Base-by-base conservation (phyloP, 2,113 vertebrate species). In the Plecturocebus donacophilus region DNA sequence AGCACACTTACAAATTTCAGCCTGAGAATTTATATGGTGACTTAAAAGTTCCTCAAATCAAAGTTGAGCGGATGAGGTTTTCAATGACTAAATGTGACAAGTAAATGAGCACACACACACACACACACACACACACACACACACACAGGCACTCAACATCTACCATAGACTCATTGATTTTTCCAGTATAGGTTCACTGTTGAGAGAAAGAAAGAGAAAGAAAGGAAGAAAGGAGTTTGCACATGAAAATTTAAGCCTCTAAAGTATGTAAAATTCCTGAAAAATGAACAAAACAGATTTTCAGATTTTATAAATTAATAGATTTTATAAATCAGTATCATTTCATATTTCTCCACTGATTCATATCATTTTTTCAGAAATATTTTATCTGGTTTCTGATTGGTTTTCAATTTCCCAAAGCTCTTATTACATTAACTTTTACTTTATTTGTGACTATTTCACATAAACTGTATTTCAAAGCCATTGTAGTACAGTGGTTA, bases 251-350 rank as follows among this genome's bases (percentile, higher is more conserved):
- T 12, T 94, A 89, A 94, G 86, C 17, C 76, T 85, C 19, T 58
- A 89, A 81, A 82, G 58, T 54, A 61, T 45, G 84, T 66, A 86
- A 27, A 89, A 86, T 42, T 89, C 32, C 76, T 56, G 13, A 70
- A 92, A 87, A 77, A 64, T 81, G 8, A 45, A 70, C 5, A 40
- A 95, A 76, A 82, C 12, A 76, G 58, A 96, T 87, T 90, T 93
- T 54, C 47, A 66, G 9, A 87, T 32, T 32, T 32, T 64, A 64
- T 32, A 32, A 64, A 30, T 64, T 30, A 13, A 64, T 30, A 30
- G 27, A 64, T 13, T 64, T 64, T 64, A 64, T 64, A 64, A 30
- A 64, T 64, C 61, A 64, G 2, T 77, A 90, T 90, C 6, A 45
- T 9, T 94, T 73, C 23, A 32, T 68, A 82, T 66, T 82, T 81